A percentile compares a stretch with the other conserved stretches of the same genome.
Conservation (phyloP, 2,113 vertebrate species). For the Natator depressus region DNA sequence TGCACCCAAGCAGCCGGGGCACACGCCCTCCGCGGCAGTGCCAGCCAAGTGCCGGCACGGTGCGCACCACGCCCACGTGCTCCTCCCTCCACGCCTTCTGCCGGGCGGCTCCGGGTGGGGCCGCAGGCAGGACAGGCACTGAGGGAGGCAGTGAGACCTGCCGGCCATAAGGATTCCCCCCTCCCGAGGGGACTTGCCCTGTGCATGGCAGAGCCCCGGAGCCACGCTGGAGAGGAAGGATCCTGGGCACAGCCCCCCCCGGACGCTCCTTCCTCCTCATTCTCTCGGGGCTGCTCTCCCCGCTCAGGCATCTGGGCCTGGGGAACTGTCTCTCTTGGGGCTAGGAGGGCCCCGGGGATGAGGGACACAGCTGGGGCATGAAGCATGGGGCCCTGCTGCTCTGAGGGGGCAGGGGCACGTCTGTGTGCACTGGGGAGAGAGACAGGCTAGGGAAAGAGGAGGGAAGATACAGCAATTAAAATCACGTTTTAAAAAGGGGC, state of each 20-base stretch:
- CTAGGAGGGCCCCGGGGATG: background rate
- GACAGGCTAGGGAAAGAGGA: constrained; percentile 4
- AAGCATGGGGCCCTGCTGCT: no score
- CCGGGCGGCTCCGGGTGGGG: no score
- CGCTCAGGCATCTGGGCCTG: background rate
- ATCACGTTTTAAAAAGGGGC: background rate
- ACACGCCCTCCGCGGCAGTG: background rate
- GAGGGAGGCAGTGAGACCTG: no score
- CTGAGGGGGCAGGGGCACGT: background rate
- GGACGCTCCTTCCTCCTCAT: no score
- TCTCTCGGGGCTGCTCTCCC: no score
- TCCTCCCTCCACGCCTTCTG: background rate
- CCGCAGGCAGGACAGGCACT: no score
- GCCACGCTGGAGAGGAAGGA: background rate
- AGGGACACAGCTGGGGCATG: background rate
- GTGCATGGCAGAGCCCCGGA: background rate
- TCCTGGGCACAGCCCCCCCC: background rate
- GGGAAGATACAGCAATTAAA: constrained; percentile 41
- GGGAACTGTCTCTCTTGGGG: no score
- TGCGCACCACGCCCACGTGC: no score
- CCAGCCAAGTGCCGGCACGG: no score
- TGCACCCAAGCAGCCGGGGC: background rate
- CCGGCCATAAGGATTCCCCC: background rate
- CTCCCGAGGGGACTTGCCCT: background rate
- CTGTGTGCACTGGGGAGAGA: background rate